Conservation (phyloP, 2,888 invertebrate species). For the Harmothoe impar region DNA sequence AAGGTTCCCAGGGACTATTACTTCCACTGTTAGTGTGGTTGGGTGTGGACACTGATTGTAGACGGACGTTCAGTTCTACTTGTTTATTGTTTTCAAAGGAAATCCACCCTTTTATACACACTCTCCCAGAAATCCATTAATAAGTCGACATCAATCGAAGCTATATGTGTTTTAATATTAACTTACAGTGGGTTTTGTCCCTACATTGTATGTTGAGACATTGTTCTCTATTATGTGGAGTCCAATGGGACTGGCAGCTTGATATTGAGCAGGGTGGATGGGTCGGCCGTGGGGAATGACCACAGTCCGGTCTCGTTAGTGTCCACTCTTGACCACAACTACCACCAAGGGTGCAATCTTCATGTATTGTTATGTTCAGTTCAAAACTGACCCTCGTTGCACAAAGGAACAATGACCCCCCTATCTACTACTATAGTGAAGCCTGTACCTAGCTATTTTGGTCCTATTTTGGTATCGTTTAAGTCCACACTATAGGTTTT, state of each 20-base stretch:
- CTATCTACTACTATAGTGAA: slow-evolving; percentile 25
- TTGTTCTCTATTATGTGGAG: slow-evolving; percentile 11
- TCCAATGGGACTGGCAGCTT: slow-evolving; percentile 35
- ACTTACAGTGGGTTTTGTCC: slow-evolving; percentile 51
- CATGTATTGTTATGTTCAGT: slow-evolving; percentile 61
- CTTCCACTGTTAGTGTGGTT: slow-evolving; percentile 47
- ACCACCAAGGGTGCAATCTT: slow-evolving; percentile 61
- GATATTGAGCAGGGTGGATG: slow-evolving; percentile 31
- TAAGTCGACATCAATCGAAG: slow-evolving; percentile 19
- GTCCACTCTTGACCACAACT: slow-evolving; percentile 52
- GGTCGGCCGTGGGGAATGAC: not conserved
- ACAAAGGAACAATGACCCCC: slow-evolving; percentile 52
- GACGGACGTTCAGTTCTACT: not conserved
- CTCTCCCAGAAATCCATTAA: slow-evolving; percentile 39
- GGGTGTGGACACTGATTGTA: slow-evolving; percentile 25
- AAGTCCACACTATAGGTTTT: slow-evolving; percentile 64
- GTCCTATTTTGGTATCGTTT: slow-evolving; percentile 63
- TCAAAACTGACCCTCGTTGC: slow-evolving; percentile 58
- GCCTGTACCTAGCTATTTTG: slow-evolving; percentile 58
- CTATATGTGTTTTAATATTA: slow-evolving; percentile 49
- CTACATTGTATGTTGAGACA: not conserved
- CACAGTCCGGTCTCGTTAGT: slow-evolving; percentile 41
- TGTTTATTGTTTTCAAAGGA: not conserved
- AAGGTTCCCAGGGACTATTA: slow-evolving; percentile 59
- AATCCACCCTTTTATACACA: slow-evolving; percentile 5